Evolutionary conservation across 1,140 invertebrate genomes (phyloP), one percentile per base, ranked within the genome.

Genomic region (Colletes gigas): DNA sequence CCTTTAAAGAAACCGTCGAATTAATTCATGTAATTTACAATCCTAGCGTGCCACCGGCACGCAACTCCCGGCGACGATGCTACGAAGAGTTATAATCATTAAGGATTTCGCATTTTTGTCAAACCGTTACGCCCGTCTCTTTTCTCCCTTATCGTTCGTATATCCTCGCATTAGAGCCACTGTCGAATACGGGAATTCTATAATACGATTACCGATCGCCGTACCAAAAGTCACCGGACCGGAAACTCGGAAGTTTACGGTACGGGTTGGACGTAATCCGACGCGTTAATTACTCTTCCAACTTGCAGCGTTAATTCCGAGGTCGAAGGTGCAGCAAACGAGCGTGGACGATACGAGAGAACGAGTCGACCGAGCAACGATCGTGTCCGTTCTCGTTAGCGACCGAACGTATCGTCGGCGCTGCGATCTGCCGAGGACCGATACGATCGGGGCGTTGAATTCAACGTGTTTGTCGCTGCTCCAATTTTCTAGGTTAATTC

Each of bases 11-110:
- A 85, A 78, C 69, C 73, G 47, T 83, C 79, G 73, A 72, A 85
- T 85, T 85, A 85, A 85, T 85, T 84, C 83, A 69, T 81, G 84
- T 82, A 85, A 85, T 85, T 85, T 84, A 68, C 73, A 82, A 85
- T 78, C 78, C 62, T 81, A 70, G 52, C 59, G 47, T 85, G 84
- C 83, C 83, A 78, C 77, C 60, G 66, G 44, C 71, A 74, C 21
- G 82, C 63, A 75, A 59, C 69, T 68, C 73, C 47, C 69, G 62
- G 65, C 41, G 50, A 72, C 41, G 62, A 67, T 50, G 71, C 65
- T 72, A 54, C 50, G 73, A 44, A 73, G 68, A 76, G 54, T 85
- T 81, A 68, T 54, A 39, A 57, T 55, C 60, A 67, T 55, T 50
- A 59, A 66, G 44, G n/a, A 81, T 84, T 70, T 60, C 30, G 66